Base-by-base conservation (phyloP, 2,888 invertebrate species). In the Drosophila leonis region DNA sequence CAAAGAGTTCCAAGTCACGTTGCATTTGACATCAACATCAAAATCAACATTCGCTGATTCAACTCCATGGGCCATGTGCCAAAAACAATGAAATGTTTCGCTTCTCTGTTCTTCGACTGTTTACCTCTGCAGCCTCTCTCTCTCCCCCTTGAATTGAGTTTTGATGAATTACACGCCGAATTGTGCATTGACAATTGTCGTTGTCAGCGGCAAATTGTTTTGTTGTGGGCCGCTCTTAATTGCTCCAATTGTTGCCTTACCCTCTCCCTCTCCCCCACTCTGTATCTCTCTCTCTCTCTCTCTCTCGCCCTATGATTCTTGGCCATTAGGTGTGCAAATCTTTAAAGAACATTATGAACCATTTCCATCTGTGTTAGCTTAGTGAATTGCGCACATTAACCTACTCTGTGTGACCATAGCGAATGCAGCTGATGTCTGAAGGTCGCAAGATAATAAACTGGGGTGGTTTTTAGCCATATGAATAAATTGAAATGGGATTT, bases 1-100 rank as follows among this genome's bases (percentile, higher is more conserved):
- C 88, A 87, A 74, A 89, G 88, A 87, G 75, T 83, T 73, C 68
- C 78, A 72, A 85, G 69, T 80, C 86, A 77, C 83, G 81, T 82
- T 89, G 84, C 85, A 85, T 65, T 83, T 80, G 78, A 88, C 79
- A 88, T 71, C 65, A 56, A 66, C 72, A 77, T 65, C 60, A 27
- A 78, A 61, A 52, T 35, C 51, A 52, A 51, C 51, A 51, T 51
- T 51, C 51, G 65, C 71, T 31, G 46, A 42, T 49, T 62, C 80
- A 62, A 69, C 68, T 71, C 64, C 61, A 39, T 33, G 52, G 65
- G 66, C 73, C 72, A 65, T 65, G 74, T 74, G 73, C 72, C 72
- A 83, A 80, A 83, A 88, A 86, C 87, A 88, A 89, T 56, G 78
- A 74, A 75, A 61, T 63, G 39, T 60, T 69, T 60, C 54, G 46